A percentile compares a stretch with the other conserved stretches of the same genome.
Evolutionary conservation across 2,113 vertebrate genomes (phyloP).

Genomic region (Spizaetus ornatus): DNA sequence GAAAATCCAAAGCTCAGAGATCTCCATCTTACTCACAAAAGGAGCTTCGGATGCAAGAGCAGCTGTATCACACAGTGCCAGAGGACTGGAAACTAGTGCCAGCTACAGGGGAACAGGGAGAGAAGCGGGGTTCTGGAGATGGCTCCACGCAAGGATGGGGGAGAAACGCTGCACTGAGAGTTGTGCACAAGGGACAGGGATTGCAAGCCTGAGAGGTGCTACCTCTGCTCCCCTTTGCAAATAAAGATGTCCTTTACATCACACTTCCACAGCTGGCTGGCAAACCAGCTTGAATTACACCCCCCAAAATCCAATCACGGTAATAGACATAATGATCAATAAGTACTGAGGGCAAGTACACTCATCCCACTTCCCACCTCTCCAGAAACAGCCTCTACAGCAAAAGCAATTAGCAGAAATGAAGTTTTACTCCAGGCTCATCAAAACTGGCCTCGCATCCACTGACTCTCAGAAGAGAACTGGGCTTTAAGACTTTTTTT

Average conservation of each 20-base stretch:
- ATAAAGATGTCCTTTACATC: background rate
- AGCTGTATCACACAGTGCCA: background rate
- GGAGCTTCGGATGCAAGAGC: background rate
- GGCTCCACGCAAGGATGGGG: fast-evolving
- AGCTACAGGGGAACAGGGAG: background rate
- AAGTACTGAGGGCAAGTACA: background rate
- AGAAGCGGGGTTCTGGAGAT: background rate
- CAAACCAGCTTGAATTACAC: background rate
- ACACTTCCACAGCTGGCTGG: background rate
- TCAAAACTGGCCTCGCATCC: background rate
- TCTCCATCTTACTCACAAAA: background rate
- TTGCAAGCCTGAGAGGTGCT: background rate
- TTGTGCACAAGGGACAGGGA: background rate
- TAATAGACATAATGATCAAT: background rate
- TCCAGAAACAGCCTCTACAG: background rate
- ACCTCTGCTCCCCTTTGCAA: background rate
- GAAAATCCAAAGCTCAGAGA: background rate
- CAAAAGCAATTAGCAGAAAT: background rate
- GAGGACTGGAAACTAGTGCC: background rate
- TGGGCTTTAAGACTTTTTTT: background rate
- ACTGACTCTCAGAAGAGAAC: background rate
- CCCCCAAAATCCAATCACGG: background rate
- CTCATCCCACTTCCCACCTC: background rate
- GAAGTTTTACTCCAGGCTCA: background rate
- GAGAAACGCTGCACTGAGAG: fast-evolving